Evolutionary conservation across 2,113 vertebrate species (phyloP).

Genomic region (Cyphomyrus discorhynchus): DNA sequence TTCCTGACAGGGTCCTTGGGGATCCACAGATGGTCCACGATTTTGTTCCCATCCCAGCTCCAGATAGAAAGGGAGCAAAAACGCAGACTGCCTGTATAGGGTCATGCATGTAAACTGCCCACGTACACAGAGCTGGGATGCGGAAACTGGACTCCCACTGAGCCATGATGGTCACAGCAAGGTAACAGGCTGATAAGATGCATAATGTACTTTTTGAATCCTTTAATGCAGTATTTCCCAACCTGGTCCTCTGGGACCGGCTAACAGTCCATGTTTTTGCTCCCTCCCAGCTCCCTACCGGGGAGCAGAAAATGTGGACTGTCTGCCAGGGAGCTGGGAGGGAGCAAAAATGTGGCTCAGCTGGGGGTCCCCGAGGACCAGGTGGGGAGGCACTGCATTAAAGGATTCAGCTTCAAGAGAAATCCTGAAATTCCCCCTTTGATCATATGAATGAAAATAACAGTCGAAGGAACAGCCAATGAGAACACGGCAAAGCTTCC

Average conservation of each 20-base stretch:
- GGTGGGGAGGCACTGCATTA: background rate
- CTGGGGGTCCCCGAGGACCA: background rate
- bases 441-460: background rate
- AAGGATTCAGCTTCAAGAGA: background rate
- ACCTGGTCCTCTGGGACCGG: background rate
- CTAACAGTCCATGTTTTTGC: background rate
- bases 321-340: background rate
- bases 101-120: no score
- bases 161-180: background rate
- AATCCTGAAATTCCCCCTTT: background rate
- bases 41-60: background rate
- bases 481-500: background rate
- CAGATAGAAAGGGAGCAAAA: background rate
- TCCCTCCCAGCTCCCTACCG: background rate
- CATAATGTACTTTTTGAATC: background rate
- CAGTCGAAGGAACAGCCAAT: background rate
- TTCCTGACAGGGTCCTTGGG: background rate
- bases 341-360: background rate
- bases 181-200: background rate
- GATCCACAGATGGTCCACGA: background rate
- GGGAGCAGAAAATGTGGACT: background rate
- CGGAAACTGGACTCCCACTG: background rate
- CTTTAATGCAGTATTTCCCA: background rate
- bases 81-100: background rate
- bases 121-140: no score